phyloP scores from a whole-genome alignment of 2,797 vertebrate genomes.

The Mus caroli region DNA sequence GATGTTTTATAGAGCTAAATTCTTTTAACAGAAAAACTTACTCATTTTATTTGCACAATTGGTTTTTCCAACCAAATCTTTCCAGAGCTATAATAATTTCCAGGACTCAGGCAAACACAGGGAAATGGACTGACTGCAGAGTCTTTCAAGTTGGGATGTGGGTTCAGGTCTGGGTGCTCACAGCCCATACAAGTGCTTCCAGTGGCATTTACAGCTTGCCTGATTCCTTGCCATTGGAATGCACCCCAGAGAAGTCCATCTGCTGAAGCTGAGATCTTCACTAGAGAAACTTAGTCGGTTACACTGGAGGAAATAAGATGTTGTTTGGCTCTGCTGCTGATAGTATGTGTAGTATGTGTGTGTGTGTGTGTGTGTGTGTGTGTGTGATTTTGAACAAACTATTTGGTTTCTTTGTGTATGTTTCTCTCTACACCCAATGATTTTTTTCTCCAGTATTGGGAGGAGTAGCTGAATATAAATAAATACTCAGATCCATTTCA shows the following conservation, averaged over 20 bases:
- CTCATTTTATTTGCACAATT: conserved; percentile 76
- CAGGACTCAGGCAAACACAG: conserved; percentile 62
- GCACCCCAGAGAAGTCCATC: conserved; percentile 16
- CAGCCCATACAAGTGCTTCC: conserved; percentile 33
- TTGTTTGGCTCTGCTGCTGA: conserved; percentile 45
- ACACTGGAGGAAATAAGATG: conserved; percentile 41
- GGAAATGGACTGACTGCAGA: conserved; percentile 40
- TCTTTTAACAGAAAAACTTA: conserved; percentile 75
- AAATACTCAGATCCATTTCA: background rate
- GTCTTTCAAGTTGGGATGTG: conserved; percentile 14
- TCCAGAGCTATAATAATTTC: conserved; percentile 73
- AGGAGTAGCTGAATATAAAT: conserved; percentile 24
- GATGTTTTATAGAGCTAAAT: conserved; percentile 75
- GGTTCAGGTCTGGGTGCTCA: conserved; percentile 39
- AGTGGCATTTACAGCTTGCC: conserved; percentile 12
- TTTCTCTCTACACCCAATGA: background rate
- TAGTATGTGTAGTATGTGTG: background rate
- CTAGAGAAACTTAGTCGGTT: conserved; percentile 47
- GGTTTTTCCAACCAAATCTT: conserved; percentile 73
- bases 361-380: background rate
- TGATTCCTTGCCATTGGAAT: conserved; percentile 55
- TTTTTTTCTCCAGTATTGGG: background rate
- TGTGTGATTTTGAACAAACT: conserved; percentile 44
- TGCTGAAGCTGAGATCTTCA: conserved; percentile 14
- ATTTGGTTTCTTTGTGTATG: background rate